Base-by-base conservation (phyloP, 2,888 invertebrate species). In the Nipponacmea schrenckii region DNA sequence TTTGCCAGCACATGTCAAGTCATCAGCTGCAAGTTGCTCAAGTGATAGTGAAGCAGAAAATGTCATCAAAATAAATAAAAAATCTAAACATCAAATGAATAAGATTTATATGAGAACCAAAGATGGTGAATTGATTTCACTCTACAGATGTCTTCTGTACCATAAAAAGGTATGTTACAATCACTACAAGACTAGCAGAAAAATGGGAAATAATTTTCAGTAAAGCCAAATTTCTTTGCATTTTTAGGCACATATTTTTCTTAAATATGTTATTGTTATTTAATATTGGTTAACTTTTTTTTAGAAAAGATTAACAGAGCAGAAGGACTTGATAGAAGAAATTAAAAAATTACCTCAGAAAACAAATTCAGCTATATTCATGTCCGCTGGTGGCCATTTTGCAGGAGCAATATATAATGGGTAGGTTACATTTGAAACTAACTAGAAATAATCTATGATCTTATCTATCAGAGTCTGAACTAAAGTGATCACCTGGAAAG, bases 321-420 rank as follows among this genome's bases (percentile, higher is more conserved):
- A 85, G 62, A 81, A 84, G 14, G 87, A 87, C 69, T 75, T 91
- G 74, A 77, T 90, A 70, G 75, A 82, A 65, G 75, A 85, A 79
- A 83, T 89, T 73, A 81, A 84, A 71, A 80, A 84, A 68, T 80
- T 86, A 64, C 86, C 82, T 15, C 85, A 87, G 26, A 90, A 91
- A 1, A 91, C 90, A 8, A 91, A 87, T 45, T 95, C 94, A 94
- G 93, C 93, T 0, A 90, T 96, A 10, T 88, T 96, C 67, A 94
- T 96, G 93, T 90, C 95, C 48, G 94, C 94, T 0, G 95, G 95
- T 5, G 96, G 96, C 0, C 94, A 94, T 87, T 94, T 94, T 90
- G 94, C 94, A 31, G 94, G 92, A 1, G 94, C 92, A 20, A 89
- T 94, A 56, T 94, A 93, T 85, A 81, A 88, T 68, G 83, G 86